Evolutionary conservation across 1,140 invertebrate genomes (phyloP), one percentile per base, ranked within the genome.

Genomic region (Anoplolepis gracilipes): DNA sequence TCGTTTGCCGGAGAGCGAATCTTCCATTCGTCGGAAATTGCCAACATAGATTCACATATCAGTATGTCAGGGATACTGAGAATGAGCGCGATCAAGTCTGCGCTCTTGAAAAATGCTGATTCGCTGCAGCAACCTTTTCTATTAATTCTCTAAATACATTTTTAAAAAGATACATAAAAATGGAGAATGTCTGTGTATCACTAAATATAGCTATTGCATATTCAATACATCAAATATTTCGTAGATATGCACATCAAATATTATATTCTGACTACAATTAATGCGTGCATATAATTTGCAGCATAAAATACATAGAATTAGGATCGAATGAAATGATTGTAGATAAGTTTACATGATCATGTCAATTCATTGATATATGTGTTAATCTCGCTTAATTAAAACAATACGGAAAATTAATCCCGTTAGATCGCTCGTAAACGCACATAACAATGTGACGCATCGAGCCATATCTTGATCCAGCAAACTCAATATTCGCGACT

Each of bases 361-460:
- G 33, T 28, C 49, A 57, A 19, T 59, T 42, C 13, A 46, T 25
- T 72, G 78, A 82, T 82, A 72, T 72, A 82, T 82, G 57, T 72
- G 49, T 82, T 82, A 42, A 81, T 82, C 42, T 57, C 22, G 25
- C 25, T 82, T 59, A 55, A 69, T 69, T 39, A 72, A 82, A 70
- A 70, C 16, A 70, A 81, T 72, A 36, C 19, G 67, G 39, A 28
- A 55, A 82, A 72, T n/a, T 82, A 72, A 59, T 59, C 36, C 36
- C 53, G 25, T 72, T 72, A 59, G 57, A 70, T 57, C 53, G 65
- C 22, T 39, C 22, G 53, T 65, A 42, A 82, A 72, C 78, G 53
- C 49, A 36, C 55, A 55, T 67, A 78, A 53, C 59, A 49, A 11
- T 25, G 25, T 72, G 59, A 82, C 36, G 25, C 36, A 42, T 72